Evolutionary conservation across 2,113 vertebrate genomes (phyloP).

Genomic region (Nannospalax galili): DNA sequence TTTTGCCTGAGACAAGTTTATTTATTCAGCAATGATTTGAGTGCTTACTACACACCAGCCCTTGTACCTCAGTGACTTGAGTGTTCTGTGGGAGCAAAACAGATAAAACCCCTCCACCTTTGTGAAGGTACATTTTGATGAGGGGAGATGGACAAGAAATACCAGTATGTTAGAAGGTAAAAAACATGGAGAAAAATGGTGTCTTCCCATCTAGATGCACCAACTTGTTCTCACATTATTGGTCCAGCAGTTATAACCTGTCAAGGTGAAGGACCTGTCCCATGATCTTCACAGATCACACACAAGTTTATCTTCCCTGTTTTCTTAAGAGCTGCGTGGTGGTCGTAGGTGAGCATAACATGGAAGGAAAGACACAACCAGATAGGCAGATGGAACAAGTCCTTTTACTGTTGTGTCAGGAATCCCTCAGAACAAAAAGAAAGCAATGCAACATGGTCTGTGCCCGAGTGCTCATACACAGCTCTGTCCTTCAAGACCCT

Average conservation of each 20-base stretch:
- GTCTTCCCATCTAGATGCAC: accelerated
- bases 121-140: neutral
- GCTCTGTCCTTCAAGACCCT: too few species aligned
- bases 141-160: neutral
- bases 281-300: neutral
- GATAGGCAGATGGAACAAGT: neutral
- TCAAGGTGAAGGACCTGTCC: accelerated
- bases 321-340: neutral
- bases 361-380: neutral
- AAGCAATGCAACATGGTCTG: too few species aligned
- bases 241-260: accelerated
- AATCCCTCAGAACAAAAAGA: too few species aligned
- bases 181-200: neutral
- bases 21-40: neutral
- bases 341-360: neutral
- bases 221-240: accelerated
- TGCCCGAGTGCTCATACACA: too few species aligned
- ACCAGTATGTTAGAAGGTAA: neutral
- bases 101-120: neutral
- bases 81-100: accelerated
- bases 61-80: neutral
- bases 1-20: neutral
- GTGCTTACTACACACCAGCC: neutral
- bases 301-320: neutral
- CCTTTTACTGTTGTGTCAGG: too few species aligned